These are phyloP conservation scores for Odontomyia ornata DNA, from an alignment of 2,888 invertebrate species.

Conservation along the genomic window DNA sequence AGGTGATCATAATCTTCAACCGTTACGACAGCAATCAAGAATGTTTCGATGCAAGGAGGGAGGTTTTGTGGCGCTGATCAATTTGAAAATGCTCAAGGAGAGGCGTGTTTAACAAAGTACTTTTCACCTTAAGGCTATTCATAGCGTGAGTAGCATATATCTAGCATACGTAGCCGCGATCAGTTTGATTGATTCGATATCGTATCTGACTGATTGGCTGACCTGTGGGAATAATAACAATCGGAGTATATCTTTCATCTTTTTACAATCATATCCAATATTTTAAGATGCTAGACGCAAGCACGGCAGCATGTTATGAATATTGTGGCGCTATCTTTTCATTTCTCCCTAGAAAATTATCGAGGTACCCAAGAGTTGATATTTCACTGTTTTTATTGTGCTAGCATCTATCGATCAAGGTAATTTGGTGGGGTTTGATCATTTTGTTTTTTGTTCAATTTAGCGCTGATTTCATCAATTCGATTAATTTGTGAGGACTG, in stretches of 20 bases:
- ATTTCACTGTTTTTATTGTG: slow-evolving; percentile 4
- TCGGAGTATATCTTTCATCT: slow-evolving; percentile 33
- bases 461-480: slow-evolving; percentile 22
- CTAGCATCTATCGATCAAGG: slow-evolving; percentile 17
- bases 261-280: slow-evolving; percentile 11
- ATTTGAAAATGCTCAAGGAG: background rate
- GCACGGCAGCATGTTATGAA: slow-evolving; percentile 20
- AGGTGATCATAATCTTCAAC: slow-evolving; percentile 23
- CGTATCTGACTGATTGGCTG: slow-evolving; percentile 43
- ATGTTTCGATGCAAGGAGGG: background rate
- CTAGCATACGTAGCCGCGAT: slow-evolving; percentile 24
- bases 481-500: slow-evolving; percentile 36
- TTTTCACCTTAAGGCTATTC: slow-evolving; percentile 31
- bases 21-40: background rate
- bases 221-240: slow-evolving; percentile 27
- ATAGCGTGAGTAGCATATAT: slow-evolving; percentile 20
- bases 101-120: slow-evolving; percentile 7
- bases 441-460: slow-evolving; percentile 11
- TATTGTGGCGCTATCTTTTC: slow-evolving; percentile 36
- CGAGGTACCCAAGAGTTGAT: background rate
- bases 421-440: slow-evolving; percentile 10
- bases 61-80: background rate
- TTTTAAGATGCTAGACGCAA: background rate
- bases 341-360: slow-evolving; percentile 19
- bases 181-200: slow-evolving; percentile 40